A percentile compares a stretch with the other conserved stretches of the same genome.
Evolutionary conservation across 2,113 vertebrate genomes (phyloP).

Genomic region (Panthera tigris): DNA sequence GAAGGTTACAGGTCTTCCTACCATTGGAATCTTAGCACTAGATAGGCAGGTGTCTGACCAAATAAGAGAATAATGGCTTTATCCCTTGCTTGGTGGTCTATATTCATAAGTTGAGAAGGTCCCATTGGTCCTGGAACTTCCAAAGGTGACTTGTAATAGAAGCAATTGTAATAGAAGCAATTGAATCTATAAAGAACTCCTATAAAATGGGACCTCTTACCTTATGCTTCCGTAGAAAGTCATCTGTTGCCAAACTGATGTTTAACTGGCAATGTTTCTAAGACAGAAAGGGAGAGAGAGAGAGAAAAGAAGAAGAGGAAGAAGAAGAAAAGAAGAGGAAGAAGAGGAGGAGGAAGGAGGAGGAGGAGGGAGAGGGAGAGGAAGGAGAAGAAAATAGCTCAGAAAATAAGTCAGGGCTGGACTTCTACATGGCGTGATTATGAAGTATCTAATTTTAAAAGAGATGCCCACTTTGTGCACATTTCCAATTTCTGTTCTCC

Average conservation of each 20-base stretch:
- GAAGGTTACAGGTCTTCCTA: constrained; percentile 5
- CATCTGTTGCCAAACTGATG: neutral
- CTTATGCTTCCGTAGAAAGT: neutral
- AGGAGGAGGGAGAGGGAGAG: neutral
- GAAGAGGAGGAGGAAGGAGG: no score
- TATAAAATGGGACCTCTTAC: neutral
- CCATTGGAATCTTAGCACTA: neutral
- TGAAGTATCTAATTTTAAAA: neutral
- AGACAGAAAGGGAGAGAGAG: neutral
- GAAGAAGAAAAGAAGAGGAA: neutral
- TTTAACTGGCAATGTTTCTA: neutral
- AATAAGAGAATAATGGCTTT: neutral
- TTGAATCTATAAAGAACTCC: neutral
- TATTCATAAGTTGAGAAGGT: neutral
- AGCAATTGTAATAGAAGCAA: neutral
- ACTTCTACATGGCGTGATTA: neutral
- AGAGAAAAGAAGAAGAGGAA: no score
- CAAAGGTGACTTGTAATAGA: neutral
- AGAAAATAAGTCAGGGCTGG: neutral
- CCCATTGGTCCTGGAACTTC: neutral
- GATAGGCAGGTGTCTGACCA: neutral
- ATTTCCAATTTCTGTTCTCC: neutral
- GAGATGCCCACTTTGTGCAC: neutral
- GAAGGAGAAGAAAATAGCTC: neutral
- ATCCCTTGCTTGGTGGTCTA: neutral